Base-by-base conservation (phyloP, 2,888 invertebrate genomes). In the Crematogaster levior region DNA sequence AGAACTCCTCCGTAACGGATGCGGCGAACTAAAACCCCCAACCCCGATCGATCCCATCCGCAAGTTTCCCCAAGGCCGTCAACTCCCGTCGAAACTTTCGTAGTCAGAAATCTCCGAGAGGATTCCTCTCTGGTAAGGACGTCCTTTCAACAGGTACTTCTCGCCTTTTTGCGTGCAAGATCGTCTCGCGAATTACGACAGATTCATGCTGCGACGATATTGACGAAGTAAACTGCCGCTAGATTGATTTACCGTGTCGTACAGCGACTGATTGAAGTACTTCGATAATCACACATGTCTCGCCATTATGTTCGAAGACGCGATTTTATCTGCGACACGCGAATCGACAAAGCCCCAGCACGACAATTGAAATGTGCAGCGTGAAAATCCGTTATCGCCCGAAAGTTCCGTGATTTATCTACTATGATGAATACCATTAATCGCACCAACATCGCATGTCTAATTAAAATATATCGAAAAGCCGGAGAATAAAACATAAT, bases 81-180 rank as follows among this genome's bases (percentile, higher is more conserved):
- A 53, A 75, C 75, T 75, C 66, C 21, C 27, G 66, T 75, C 51
- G 66, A 75, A 66, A 75, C 65, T 66, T 75, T 73, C 58, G 40
- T 51, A 65, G 40, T 24, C 51, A 40, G 61, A 34, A 18, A 74
- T 46, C 60, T 61, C 7, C 48, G 61, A 74, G 48, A 48, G 46
- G 46, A 75, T 75, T 75, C 51, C 65, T 48, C 74, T 37, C 27
- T n/a, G 63, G n/a, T 40, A 66, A 40, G 56, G 68, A 56, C 40
- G 74, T 21, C 30, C 60, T 82, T 84, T 82, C 86, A 86, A 84
- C 86, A 86, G 84, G 81, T 86, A 81, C 40, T 83, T 43, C 51
- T 43, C 46, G 37, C 61, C 68, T 68, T 86, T 82, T 68, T 80
- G 51, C 48, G 37, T 7, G 46, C 43, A 56, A 75, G 75, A 84